A percentile compares a stretch with the other conserved stretches of the same genome.
These are phyloP conservation scores for Philaethria dido DNA, from an alignment of 2,888 invertebrate genomes.

Conservation along the genomic window DNA sequence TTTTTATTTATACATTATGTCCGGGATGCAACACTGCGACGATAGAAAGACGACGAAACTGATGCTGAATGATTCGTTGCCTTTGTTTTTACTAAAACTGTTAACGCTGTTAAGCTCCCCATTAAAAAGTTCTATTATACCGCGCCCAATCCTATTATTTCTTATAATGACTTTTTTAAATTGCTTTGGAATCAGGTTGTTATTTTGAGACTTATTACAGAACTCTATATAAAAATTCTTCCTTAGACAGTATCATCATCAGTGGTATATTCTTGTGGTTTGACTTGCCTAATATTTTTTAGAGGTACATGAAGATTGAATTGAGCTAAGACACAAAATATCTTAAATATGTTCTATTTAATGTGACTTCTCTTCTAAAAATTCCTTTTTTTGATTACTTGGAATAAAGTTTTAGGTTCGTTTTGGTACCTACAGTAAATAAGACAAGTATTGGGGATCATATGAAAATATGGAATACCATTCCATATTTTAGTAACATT, in stretches of 20 bases:
- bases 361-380: too few species aligned
- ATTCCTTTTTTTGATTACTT: too few species aligned
- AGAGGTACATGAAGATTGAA: too few species aligned
- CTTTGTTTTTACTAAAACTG: slow-evolving; percentile 28
- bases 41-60: slow-evolving; percentile 49
- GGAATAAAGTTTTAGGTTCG: too few species aligned
- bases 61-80: slow-evolving; percentile 43
- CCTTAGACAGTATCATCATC: not conserved
- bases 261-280: not conserved
- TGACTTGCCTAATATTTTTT: too few species aligned
- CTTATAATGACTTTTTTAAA: slow-evolving; percentile 8
- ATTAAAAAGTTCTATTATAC: not conserved
- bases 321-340: too few species aligned
- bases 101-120: slow-evolving; percentile 14
- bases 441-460: too few species aligned
- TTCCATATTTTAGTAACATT: too few species aligned
- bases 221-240: not conserved
- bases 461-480: too few species aligned
- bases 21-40: slow-evolving; percentile 52
- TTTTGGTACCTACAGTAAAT: too few species aligned
- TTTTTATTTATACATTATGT: slow-evolving; percentile 69
- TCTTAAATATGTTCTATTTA: too few species aligned
- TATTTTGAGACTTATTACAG: not conserved
- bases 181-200: slow-evolving; percentile 11
- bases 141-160: not conserved